Evolutionary conservation across 2,113 vertebrate species (phyloP).

Genomic region (Mus pahari): DNA sequence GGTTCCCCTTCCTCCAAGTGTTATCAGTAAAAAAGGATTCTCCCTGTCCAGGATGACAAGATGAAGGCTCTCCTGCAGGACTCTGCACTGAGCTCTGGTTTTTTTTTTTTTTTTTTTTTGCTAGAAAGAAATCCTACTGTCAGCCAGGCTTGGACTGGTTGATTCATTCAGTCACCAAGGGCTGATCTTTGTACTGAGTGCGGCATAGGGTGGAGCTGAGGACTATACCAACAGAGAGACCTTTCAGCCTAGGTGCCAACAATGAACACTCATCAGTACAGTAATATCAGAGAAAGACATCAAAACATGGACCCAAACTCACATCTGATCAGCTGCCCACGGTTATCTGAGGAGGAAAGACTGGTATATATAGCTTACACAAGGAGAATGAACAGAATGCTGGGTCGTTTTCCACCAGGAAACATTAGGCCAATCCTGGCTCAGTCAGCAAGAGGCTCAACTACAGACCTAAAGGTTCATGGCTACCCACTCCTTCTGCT

Average conservation of each 20-base stretch:
- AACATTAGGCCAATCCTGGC: not conserved
- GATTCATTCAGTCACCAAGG: conserved; percentile 53
- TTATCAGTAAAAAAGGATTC: conserved; percentile 46
- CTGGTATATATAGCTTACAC: not conserved
- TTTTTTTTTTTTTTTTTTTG: not conserved
- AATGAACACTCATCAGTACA: not conserved
- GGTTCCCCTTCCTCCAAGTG: too few species aligned
- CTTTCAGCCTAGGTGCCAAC: conserved; percentile 53
- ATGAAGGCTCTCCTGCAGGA: not conserved
- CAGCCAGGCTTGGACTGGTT: conserved; percentile 51
- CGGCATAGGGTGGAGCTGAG: not conserved
- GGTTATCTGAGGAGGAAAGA: not conserved
- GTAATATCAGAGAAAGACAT: not conserved
- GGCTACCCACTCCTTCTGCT: not conserved
- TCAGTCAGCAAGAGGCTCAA: not conserved
- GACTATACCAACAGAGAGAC: conserved; percentile 43
- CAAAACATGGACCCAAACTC: not conserved
- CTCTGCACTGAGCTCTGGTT: conserved; percentile 6
- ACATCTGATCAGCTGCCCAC: not conserved
- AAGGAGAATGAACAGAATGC: not conserved
- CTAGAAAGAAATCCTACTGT: conserved; percentile 50
- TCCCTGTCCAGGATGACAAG: not conserved
- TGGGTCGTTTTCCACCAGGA: not conserved
- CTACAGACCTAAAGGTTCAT: not conserved
- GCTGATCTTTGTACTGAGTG: conserved; percentile 55